Evolutionary conservation across 2,888 invertebrate species (phyloP), one percentile per base, ranked within the genome.

Genomic region (Euzophera pinguis): DNA sequence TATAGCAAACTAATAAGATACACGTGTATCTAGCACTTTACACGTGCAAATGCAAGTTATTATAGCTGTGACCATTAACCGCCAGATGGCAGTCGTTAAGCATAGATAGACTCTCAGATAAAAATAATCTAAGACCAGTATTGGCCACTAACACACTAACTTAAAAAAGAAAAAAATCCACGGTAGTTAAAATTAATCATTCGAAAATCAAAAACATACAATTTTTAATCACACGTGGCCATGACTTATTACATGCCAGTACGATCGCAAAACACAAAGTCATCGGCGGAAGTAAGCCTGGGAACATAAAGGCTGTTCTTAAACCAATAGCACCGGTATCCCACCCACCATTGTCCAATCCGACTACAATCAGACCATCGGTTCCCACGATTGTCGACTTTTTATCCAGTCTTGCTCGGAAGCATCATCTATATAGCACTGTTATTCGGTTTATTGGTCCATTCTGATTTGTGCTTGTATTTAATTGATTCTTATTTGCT

Each of bases 291-390:
- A 39, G 17, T 43, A 16, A 51, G 35, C 42, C 37, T 51, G 43
- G 35, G 43, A 51, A 43, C 35, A 51, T 43, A 51, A 51, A 45
- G 22, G 22, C 42, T 35, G 51, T 34, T 51, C 56, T 56, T 53
- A 53, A 53, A 56, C 51, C 51, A 53, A 56, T 52, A 53, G 51
- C 43, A 43, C 39, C 27, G 42, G 17, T 34, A 50, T 43, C 43
- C 51, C 43, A 51, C 51, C 29, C 41, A 42, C 35, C 50, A 55
- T 55, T 55, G 55, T 55, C 47, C 47, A 22, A 41, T 5, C 29
- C 42, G 35, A 38, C 35, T 27, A 50, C 55, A 50, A 55, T 43
- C 42, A 42, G 42, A 14, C n/a, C 50, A 53, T 55, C 55, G 38
- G 55, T 53, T 55, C 55, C 51, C 55, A 55, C 55, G 53, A 42